phyloP scores from a whole-genome alignment of 2,888 invertebrate species.

The Limenitis arthemis region DNA sequence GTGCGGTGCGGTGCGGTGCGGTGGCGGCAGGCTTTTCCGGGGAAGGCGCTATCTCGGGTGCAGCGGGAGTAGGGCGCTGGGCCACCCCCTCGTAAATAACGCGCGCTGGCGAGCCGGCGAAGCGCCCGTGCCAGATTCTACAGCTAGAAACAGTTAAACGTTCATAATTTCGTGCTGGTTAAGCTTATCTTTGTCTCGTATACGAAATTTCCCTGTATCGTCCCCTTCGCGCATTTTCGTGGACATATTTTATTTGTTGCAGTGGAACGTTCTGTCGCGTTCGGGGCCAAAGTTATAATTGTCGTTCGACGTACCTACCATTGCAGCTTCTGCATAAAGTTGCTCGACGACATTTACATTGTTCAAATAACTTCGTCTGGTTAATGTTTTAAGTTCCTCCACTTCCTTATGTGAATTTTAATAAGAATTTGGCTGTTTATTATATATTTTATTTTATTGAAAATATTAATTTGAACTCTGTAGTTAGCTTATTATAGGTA shows the following conservation, averaged over 20 bases:
- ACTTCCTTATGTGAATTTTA: conserved; percentile 26
- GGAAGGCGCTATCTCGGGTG: conserved; percentile 68
- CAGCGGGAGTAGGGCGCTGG: conserved; percentile 42
- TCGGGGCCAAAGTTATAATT: conserved; percentile 69
- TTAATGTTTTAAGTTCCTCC: conserved; percentile 51
- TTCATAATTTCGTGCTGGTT: conserved; percentile 72
- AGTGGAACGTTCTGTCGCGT: conserved; percentile 55
- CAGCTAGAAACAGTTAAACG: conserved; percentile 73
- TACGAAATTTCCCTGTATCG: conserved; percentile 64
- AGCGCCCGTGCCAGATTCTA: conserved; percentile 72
- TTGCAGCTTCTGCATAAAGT: conserved; percentile 65
- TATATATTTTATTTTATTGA: not conserved
- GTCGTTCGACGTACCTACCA: conserved; percentile 69
- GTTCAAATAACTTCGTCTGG: conserved; percentile 62
- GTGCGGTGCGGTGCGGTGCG: conserved; percentile 29
- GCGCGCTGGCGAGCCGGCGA: conserved; percentile 71
- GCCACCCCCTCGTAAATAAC: conserved; percentile 69
- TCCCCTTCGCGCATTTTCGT: conserved; percentile 62
- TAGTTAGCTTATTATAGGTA: too few relatives aligned
- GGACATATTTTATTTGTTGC: conserved; percentile 70
- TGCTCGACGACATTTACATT: conserved; percentile 57
- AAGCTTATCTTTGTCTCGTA: conserved; percentile 72
- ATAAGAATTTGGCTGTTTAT: conserved; percentile 20
- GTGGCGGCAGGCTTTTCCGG: conserved; percentile 59
- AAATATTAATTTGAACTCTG: not conserved